Conservation (phyloP, 2,113 vertebrate species). For the Sebastes fasciatus region DNA sequence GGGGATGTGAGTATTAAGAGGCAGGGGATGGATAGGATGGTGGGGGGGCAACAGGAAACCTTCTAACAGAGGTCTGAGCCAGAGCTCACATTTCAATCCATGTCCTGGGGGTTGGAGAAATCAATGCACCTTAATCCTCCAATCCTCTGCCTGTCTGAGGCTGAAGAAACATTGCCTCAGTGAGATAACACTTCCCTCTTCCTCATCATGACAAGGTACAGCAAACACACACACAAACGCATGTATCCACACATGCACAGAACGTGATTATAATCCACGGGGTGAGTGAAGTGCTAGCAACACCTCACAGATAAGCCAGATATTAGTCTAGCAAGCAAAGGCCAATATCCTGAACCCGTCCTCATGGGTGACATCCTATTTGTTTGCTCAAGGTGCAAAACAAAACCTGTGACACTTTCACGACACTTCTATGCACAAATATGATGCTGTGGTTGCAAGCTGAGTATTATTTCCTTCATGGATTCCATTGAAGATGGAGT, state of each 20-base stretch:
- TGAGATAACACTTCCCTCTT: conserved; percentile 68
- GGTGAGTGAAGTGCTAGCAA: conserved; percentile 33
- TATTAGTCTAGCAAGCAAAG: conserved; percentile 38
- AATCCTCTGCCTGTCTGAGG: conserved; percentile 68
- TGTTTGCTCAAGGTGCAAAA: conserved; percentile 19
- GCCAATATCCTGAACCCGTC: conserved; percentile 18
- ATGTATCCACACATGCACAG: conserved; percentile 4
- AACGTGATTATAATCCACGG: conserved; percentile 43
- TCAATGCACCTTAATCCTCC: conserved; percentile 79
- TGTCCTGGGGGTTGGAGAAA: conserved; percentile 67
- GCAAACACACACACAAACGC: conserved; percentile 32
- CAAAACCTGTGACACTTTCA: conserved; percentile 32
- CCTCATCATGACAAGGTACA: conserved; percentile 42
- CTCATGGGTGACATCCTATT: conserved; percentile 9
- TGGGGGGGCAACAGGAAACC: conserved; percentile 8
- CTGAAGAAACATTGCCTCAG: conserved; percentile 65
- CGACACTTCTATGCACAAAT: not conserved
- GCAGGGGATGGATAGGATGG: conserved; percentile 49
- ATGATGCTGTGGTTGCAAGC: not conserved
- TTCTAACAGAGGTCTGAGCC: conserved; percentile 57
- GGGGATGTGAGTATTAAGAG: conserved; percentile 52
- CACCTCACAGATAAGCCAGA: conserved; percentile 34
- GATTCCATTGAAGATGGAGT: not conserved
- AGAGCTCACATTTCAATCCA: conserved; percentile 75
- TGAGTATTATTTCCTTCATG: not conserved